Conservation (phyloP, 2,888 invertebrate species). For the Capitulum mitella region DNA sequence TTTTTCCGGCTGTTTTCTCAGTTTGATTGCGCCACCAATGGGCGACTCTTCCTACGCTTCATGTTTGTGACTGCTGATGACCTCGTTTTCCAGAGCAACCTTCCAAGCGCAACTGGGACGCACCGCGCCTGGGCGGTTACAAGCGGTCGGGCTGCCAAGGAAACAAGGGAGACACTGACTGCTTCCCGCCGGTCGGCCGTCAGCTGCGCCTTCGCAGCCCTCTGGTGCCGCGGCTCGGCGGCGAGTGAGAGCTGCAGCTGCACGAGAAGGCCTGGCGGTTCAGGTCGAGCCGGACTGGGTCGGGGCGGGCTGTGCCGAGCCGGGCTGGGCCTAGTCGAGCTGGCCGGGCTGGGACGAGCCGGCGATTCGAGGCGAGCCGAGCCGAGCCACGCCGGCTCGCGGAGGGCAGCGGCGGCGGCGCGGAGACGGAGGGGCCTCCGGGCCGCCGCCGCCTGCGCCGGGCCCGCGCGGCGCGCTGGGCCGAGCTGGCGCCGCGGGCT, state of each 20-base stretch:
- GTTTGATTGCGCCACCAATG: not conserved
- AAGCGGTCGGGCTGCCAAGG: not conserved
- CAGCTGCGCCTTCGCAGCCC: too few species aligned
- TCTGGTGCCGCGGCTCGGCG: not conserved
- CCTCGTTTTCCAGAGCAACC: not conserved
- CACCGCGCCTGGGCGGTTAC: not conserved
- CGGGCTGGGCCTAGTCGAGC: not conserved
- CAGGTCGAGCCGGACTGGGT: not conserved
- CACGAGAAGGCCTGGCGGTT: not conserved
- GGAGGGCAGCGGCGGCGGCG: not conserved
- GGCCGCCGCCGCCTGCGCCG: not conserved
- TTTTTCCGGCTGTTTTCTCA: not conserved
- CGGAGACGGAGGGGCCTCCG: not conserved
- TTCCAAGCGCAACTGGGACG: not conserved
- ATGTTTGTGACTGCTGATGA: not conserved
- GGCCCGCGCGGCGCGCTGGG: too few species aligned
- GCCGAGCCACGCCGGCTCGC: not conserved
- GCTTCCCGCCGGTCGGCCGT: too few species aligned
- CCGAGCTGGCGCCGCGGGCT: too few species aligned
- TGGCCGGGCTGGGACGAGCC: not conserved
- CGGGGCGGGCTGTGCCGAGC: not conserved
- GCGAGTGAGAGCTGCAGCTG: not conserved
- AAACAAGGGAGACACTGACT: too few species aligned
- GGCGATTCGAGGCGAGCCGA: not conserved
- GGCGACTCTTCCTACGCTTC: not conserved